Conservation (phyloP, 2,888 invertebrate species). For the Andrena dorsata region DNA sequence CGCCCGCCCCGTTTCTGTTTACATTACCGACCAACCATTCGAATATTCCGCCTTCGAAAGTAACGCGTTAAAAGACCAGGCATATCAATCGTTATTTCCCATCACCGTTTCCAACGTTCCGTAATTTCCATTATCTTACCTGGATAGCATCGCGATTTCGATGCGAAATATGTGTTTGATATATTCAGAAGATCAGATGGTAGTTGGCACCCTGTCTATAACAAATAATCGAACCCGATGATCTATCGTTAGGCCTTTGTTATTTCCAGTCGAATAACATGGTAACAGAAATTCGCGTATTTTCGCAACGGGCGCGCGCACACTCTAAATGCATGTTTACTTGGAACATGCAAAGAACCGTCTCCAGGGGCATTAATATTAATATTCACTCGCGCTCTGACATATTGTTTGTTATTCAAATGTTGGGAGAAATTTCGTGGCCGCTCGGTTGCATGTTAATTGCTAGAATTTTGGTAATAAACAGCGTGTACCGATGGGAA, state of each 20-base stretch:
- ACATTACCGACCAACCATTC: slow-evolving; percentile 67
- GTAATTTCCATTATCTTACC: neutral
- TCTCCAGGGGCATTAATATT: slow-evolving; percentile 34
- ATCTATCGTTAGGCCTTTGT: neutral
- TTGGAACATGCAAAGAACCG: slow-evolving; percentile 10
- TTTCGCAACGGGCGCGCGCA: slow-evolving; percentile 3
- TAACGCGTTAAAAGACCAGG: neutral
- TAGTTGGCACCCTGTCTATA: neutral
- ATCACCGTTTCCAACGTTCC: neutral
- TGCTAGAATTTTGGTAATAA: neutral
- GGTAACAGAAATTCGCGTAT: slow-evolving; percentile 16
- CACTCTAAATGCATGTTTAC: slow-evolving; percentile 13
- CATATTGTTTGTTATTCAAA: slow-evolving; percentile 16
- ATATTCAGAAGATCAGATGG: neutral
- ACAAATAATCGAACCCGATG: neutral
- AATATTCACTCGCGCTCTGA: slow-evolving; percentile 2
- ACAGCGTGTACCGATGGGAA: neutral
- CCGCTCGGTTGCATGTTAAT: neutral
- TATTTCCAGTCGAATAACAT: neutral
- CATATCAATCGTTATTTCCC: neutral
- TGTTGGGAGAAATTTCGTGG: slow-evolving; percentile 12
- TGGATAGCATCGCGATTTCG: neutral
- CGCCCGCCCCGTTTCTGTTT: slow-evolving; percentile 63
- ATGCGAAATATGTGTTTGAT: neutral
- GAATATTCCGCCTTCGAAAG: slow-evolving; percentile 40